phyloP scores from a whole-genome alignment of 2,888 invertebrate genomes.

The Loripinus fragilis region DNA sequence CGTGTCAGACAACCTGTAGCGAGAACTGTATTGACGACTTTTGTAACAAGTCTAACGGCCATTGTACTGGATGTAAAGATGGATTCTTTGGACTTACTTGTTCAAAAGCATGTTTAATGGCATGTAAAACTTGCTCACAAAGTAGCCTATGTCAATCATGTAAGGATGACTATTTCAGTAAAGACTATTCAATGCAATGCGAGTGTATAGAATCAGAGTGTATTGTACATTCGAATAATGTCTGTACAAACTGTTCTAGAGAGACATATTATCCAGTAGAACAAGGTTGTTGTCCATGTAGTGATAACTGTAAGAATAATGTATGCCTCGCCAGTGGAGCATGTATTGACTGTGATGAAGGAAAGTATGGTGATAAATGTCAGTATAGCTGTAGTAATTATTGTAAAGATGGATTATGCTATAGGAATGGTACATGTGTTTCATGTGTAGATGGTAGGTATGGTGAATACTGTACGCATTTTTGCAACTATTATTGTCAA shows the following conservation, averaged over 20 bases:
- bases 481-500: not conserved
- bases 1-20: not conserved
- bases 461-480: not conserved
- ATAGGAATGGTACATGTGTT: not conserved
- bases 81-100: not conserved
- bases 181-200: not conserved
- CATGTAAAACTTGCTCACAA: not conserved
- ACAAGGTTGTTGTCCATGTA: not conserved
- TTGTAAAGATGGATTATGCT: not conserved
- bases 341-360: not conserved
- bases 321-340: not conserved
- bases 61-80: not conserved
- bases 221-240: not conserved
- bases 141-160: not conserved
- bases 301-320: not conserved
- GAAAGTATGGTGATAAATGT: not conserved
- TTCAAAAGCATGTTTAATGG: not conserved
- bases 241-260: not conserved
- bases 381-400: not conserved
- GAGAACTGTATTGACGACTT: not conserved
- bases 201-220: not conserved
- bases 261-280: not conserved
- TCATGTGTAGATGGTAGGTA: not conserved
- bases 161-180: not conserved
- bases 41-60: not conserved